phyloP scores from a whole-genome alignment of 2,113 vertebrate genomes.

The Gambusia holbrooki region DNA sequence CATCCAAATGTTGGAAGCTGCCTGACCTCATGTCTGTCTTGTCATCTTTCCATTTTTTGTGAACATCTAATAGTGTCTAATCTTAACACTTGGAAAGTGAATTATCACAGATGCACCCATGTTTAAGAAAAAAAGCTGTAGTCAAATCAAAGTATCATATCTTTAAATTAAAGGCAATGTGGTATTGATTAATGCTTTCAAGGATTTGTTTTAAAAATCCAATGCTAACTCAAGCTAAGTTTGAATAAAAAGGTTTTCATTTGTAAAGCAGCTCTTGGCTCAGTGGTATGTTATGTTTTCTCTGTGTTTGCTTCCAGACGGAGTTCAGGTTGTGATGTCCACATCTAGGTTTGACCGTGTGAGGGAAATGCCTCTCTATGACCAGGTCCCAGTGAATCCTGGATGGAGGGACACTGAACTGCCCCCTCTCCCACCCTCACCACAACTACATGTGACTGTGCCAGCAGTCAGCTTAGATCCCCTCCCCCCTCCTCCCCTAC shows the following conservation, averaged over 20 bases:
- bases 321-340: conserved; percentile 57
- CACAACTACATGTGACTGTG: conserved; percentile 37
- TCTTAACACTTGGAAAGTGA: too few species aligned
- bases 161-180: background rate
- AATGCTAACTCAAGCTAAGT: background rate
- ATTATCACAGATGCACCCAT: too few species aligned
- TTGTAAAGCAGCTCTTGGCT: background rate
- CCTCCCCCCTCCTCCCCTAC: conserved; percentile 88
- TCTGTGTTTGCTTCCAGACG: conserved; percentile 26
- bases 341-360: conserved; percentile 68
- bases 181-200: background rate
- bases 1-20: too few species aligned
- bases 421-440: conserved; percentile 39
- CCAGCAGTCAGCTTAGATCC: conserved; percentile 77
- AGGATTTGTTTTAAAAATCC: background rate
- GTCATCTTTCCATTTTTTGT: too few species aligned
- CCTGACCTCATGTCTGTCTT: too few species aligned
- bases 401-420: conserved; percentile 43
- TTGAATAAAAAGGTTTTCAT: background rate
- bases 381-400: conserved; percentile 77
- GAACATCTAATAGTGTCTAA: too few species aligned
- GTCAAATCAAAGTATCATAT: background rate
- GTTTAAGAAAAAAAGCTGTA: background rate
- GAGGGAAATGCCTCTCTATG: conserved; percentile 72
- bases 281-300: background rate